Base-by-base conservation (phyloP, 2,113 vertebrate genomes). In the Capreolus pygargus region DNA sequence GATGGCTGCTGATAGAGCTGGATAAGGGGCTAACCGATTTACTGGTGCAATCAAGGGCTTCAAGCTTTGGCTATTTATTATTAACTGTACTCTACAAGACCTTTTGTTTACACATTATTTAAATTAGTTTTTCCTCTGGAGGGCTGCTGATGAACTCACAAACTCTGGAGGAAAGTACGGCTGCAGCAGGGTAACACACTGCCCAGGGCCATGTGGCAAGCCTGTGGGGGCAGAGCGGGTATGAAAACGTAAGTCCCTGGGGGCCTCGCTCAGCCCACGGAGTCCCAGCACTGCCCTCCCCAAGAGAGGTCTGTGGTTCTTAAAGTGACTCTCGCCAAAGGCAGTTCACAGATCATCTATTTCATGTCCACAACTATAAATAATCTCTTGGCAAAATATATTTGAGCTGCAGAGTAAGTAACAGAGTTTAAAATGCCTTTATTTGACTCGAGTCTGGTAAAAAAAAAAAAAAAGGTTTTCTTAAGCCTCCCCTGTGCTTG, bases 81-180 rank as follows among this genome's bases (percentile, higher is more conserved):
- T 96, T 94, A 91, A 93, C 86, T 91, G 33, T 81, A 45, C 23
- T 86, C 60, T 61, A 43, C 79, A 89, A 84, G 97, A 93, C 27
- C 67, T 95, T 95, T 96, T 89, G 52, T 96, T 97, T 94, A 95
- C 78, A 97, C 86, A 95, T 95, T 30, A 97, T 81, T 98, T 92
- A 96, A 96, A 94, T 97, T 92, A 94, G 93, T 79, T 97, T 97
- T 93, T 92, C 79, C 39, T 96, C 91, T 86, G 45, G 95, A 92
- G 30, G 91, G 89, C 55, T 95, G 55, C 60, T 84, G 93, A 97
- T 94, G 95, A 97, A 96, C 82, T 95, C 78, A 58, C 39, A 86
- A 78, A 39, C 83, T 74, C 28, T n/a, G 45, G 86, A 95, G 86
- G 39, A 78, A 70, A 96, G 25, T 21, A 47, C 2, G 83, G 54